Base-by-base conservation (phyloP, 1,140 invertebrate species). In the Brachionus manjavacas region DNA sequence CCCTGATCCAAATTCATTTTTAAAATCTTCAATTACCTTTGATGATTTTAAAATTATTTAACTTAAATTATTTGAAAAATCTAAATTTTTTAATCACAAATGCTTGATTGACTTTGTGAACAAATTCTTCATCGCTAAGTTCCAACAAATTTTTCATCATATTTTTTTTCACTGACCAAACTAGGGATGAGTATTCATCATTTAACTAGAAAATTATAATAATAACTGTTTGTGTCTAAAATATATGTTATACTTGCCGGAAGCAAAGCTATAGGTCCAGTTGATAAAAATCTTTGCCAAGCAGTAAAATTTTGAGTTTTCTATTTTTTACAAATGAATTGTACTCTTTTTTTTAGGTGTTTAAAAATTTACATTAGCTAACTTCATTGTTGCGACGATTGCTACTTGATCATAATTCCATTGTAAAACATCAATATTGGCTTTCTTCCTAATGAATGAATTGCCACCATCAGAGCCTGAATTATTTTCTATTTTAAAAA, bases 231-330 rank as follows among this genome's bases (percentile, higher is more conserved):
- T 20, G 20, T 46, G 9, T 74, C 28, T 14, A 0, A 85, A 84
- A 86, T 78, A 72, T 39, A n/a, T 23, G 11, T 64, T 68, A 55
- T 85, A 78, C 91, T 92, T 91, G 94, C 93, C 46, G 97, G 97
- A 46, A 99, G 90, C 41, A 98, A 87, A 14, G 96, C 97, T 39
- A 99, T 92, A 0, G 96, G 95, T 3, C 96, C 96, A 20, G 91
- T 93, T 2, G 95, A 94, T 81, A 97, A 89, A 90, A 98, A 99
- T 85, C 95, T 92, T 89, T 99, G 97, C 96, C 96, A 99, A 0
- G 96, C 97, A 41, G 94, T 94, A 46, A 91, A 91, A 89, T 97
- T 96, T 84, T 93, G 92, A 25, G 88, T 91, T 52, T 91, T 90
- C 93, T 94, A 88, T 68, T 39, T 84, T 83, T 84, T 16, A 64